Conservation (phyloP, 2,113 vertebrate genomes). For the Amblyopsis rosae region DNA sequence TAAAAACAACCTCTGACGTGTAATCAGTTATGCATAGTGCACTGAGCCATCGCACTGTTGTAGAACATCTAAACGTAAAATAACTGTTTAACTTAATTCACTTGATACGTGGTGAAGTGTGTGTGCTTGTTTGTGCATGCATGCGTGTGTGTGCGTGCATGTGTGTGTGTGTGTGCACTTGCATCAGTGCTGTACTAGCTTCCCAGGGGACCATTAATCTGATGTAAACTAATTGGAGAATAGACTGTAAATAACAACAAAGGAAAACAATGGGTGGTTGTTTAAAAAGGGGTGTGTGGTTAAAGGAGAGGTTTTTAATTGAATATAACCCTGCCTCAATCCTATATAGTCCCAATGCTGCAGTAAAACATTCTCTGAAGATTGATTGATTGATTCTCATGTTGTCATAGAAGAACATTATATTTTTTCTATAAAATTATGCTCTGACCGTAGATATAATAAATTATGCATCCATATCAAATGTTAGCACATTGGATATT, state of each 20-base stretch:
- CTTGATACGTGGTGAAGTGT: slow-evolving; percentile 15
- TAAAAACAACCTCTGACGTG: slow-evolving; percentile 23
- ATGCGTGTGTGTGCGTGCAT: background rate
- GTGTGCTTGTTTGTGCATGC: slow-evolving; percentile 15
- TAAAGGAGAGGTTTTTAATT: slow-evolving; percentile 56
- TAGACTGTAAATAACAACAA: slow-evolving; percentile 26
- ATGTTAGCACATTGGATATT: slow-evolving; percentile 57
- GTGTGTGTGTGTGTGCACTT: background rate
- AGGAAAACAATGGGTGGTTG: slow-evolving; percentile 43
- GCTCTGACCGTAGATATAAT: no score
- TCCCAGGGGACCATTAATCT: slow-evolving; percentile 62
- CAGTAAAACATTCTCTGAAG: slow-evolving; percentile 11
- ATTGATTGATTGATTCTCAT: no score
- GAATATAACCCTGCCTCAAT: slow-evolving; percentile 58
- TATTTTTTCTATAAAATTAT: no score
- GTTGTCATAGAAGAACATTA: no score
- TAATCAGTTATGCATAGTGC: background rate
- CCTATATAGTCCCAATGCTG: slow-evolving; percentile 31
- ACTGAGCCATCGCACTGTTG: no score
- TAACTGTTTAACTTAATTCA: no score
- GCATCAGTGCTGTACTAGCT: slow-evolving; percentile 31
- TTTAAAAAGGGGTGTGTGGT: slow-evolving; percentile 43
- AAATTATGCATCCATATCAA: no score
- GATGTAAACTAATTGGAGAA: slow-evolving; percentile 60
- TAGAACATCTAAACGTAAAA: no score